Evolutionary conservation across 2,888 invertebrate species (phyloP).

Genomic region (Colostygia pectinataria): DNA sequence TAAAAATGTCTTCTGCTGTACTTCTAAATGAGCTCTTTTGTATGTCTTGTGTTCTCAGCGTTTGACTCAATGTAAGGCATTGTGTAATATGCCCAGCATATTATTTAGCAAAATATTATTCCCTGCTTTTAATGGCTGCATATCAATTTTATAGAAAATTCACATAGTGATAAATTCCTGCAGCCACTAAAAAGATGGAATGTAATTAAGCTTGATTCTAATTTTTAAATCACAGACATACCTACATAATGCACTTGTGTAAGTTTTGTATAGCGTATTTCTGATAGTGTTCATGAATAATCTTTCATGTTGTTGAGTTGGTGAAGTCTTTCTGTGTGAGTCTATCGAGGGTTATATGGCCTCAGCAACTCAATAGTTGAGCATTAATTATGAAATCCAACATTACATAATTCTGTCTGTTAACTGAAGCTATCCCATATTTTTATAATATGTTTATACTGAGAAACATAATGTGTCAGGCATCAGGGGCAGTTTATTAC

Average conservation of each 20-base stretch:
- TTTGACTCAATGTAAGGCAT: conserved; percentile 14
- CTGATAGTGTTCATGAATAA: conserved; percentile 45
- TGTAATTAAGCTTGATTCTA: conserved; percentile 49
- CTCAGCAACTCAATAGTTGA: conserved; percentile 40
- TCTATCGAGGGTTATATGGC: conserved; percentile 53
- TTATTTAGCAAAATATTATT: conserved; percentile 22
- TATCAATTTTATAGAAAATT: conserved; percentile 25
- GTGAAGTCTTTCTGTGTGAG: conserved; percentile 50
- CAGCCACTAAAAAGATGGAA: conserved; percentile 46
- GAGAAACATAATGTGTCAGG: conserved; percentile 23
- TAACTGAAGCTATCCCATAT: conserved; percentile 11
- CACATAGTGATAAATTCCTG: conserved; percentile 56
- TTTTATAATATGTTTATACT: conserved; percentile 30
- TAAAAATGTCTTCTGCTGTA: conserved; percentile 20
- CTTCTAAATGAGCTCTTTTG: conserved; percentile 10
- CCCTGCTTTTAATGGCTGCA: conserved; percentile 46
- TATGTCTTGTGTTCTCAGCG: conserved; percentile 10
- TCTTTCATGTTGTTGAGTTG: conserved; percentile 38
- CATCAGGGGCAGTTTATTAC: conserved; percentile 46
- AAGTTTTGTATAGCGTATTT: conserved; percentile 59
- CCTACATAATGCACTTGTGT: conserved; percentile 62
- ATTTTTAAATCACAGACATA: conserved; percentile 62
- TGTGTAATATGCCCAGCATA: conserved; percentile 47
- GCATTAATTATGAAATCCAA: conserved; percentile 18
- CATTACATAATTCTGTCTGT: conserved; percentile 34